phyloP scores from a whole-genome alignment of 2,888 invertebrate species.

The Stegophylla sp. region DNA sequence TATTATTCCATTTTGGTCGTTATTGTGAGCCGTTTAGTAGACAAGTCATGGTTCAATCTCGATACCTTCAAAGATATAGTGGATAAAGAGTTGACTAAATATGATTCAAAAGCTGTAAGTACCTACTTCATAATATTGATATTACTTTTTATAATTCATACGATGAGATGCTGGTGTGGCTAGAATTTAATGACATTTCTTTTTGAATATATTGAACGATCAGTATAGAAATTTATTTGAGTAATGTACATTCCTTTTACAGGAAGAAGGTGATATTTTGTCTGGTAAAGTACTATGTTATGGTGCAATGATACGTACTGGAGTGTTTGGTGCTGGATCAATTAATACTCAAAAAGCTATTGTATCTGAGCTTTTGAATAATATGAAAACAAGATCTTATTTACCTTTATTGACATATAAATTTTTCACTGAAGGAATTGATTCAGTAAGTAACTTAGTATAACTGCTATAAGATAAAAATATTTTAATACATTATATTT shows the following conservation, averaged over 20 bases:
- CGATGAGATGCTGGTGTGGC: no score
- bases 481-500: neutral
- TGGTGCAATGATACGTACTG: slow-evolving; percentile 75
- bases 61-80: slow-evolving; percentile 57
- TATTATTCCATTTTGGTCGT: slow-evolving; percentile 58
- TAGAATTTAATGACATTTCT: no score
- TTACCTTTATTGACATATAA: slow-evolving; percentile 59
- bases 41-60: slow-evolving; percentile 42
- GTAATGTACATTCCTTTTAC: slow-evolving; percentile 33
- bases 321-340: slow-evolving; percentile 63
- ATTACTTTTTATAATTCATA: neutral
- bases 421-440: slow-evolving; percentile 58
- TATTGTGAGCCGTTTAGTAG: slow-evolving; percentile 18
- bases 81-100: slow-evolving; percentile 59
- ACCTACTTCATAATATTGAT: neutral
- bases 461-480: no score
- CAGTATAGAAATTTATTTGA: neutral
- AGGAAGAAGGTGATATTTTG: slow-evolving; percentile 79
- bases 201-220: no score
- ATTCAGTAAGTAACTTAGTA: slow-evolving; percentile 46
- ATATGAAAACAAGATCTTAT: slow-evolving; percentile 59
- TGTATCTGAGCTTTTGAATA: slow-evolving; percentile 54
- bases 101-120: slow-evolving; percentile 60
- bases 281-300: slow-evolving; percentile 76
- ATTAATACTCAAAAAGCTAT: slow-evolving; percentile 57